Evolutionary conservation across 2,797 vertebrate species (phyloP).

Genomic region (Fundulus diaphanus): DNA sequence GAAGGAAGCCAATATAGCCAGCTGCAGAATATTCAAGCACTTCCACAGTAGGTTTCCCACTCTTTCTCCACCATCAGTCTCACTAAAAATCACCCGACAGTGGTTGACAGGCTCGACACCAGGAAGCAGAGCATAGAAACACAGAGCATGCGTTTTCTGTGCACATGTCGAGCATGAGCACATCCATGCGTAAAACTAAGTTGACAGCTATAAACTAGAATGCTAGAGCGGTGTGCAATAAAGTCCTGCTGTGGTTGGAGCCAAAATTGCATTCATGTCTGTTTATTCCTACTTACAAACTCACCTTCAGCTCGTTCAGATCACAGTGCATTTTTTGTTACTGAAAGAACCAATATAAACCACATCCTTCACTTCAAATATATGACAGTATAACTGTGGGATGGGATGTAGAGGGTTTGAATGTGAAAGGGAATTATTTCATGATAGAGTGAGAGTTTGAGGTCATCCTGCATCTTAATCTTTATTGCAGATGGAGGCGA

Average conservation of each 20-base stretch:
- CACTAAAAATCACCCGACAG: constrained; percentile 52
- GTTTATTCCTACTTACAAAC: constrained; percentile 18
- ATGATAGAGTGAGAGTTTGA: constrained; percentile 74
- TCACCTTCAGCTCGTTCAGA: not conserved
- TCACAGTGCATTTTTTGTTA: not conserved
- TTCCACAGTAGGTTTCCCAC: constrained; percentile 35
- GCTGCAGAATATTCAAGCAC: constrained; percentile 34
- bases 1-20: constrained; percentile 40
- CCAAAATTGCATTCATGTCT: constrained; percentile 29
- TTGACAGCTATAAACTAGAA: constrained; percentile 30
- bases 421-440: constrained; percentile 37
- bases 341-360: not conserved
- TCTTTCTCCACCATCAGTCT: constrained; percentile 34
- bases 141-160: constrained; percentile 24
- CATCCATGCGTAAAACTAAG: constrained; percentile 52
- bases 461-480: constrained; percentile 70
- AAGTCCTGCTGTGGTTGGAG: constrained; percentile 28
- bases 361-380: not conserved
- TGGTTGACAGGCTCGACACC: constrained; percentile 48
- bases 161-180: constrained; percentile 39
- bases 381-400: not conserved
- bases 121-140: constrained; percentile 30
- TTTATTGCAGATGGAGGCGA: constrained; percentile 56
- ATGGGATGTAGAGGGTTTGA: constrained; percentile 2
- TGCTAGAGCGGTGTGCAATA: constrained; percentile 41